Evolutionary conservation across 37 sponge, comb jelly and placozoan species (phyloP), one percentile per base, ranked within the genome.

Genomic region (Haliclona indistincta): DNA sequence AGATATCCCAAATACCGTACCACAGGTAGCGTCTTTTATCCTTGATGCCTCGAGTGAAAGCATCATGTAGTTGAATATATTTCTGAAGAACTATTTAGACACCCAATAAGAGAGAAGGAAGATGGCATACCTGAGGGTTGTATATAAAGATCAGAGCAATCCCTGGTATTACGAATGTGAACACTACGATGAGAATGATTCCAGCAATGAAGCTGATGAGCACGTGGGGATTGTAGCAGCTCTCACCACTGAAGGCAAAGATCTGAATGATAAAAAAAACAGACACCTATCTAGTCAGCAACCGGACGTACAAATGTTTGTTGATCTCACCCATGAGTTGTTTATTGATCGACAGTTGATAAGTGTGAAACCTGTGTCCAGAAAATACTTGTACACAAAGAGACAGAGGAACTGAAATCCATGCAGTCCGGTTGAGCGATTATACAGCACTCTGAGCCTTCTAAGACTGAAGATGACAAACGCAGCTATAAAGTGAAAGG

Each of bases 1-100:
- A 86, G 37, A 86, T 79, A 37, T 73, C 80, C 86, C 86, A 86
- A 0, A 79, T 74, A 41, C 86, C 53, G 36, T 79, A 79, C 86
- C 86, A 86, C 25, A 70, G 64, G 53, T 84, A 84, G 1, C 64
- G 47, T 8, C 72, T n/a, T 6, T 38, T 34, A n/a, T 49, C 42
- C 78, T 84, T 84, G n/a, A 84, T 63, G 5, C 85, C 85, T 55
- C 61, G 36, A 22, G 78, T 71, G 47, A 84, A 54, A 40, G 73
- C 78, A 77, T 84, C 64, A 29, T 49, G 29, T 10, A 71, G 40
- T 25, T 84, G 70, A 3, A 76, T 49, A 25, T 22, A 6, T 71
- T 77, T 76, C 84, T 84, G 53, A 2, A 47, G 13, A 47, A 47
- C 49, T 17, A 47, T 47, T 47, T 13, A 17, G 49, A 47, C 49